A percentile compares a stretch with the other conserved stretches of the same genome.
phyloP scores from a whole-genome alignment of 2,113 vertebrate species.

The Emydura subglobosa region DNA sequence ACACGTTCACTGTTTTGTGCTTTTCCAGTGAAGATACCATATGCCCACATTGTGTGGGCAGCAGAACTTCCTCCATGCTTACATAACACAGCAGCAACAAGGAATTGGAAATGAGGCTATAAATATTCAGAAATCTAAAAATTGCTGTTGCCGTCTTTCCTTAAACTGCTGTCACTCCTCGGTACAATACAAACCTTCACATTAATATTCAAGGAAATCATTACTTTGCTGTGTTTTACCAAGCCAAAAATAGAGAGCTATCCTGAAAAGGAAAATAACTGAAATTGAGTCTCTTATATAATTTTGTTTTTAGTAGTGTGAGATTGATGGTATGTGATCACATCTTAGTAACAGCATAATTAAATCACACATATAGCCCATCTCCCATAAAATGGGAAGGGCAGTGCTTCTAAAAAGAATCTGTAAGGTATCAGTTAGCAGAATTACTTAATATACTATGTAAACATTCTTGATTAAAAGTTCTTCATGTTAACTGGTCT shows the following conservation, averaged over 20 bases:
- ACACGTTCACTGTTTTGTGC: background rate
- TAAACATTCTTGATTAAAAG: background rate
- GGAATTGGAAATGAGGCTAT: constrained; percentile 41
- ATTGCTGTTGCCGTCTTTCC: background rate
- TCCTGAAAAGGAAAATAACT: background rate
- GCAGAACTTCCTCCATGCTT: constrained; percentile 6
- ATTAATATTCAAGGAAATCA: constrained; percentile 30
- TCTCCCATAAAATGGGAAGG: background rate
- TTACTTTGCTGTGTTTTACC: background rate
- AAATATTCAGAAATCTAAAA: constrained; percentile 60
- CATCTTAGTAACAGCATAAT: background rate
- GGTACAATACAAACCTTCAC: background rate
- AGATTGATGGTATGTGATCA: background rate
- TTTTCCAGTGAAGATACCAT: background rate
- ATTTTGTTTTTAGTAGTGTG: background rate
- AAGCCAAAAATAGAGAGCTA: background rate
- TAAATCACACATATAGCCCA: background rate
- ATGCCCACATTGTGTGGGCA: background rate
- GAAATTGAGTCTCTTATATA: constrained; percentile 1
- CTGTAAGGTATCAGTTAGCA: background rate
- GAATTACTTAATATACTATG: background rate
- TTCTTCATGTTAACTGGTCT: background rate
- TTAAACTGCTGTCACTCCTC: constrained; percentile 23
- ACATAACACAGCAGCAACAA: constrained; percentile 25
- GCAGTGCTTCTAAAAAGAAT: background rate